A percentile compares a stretch with the other conserved stretches of the same genome.
These are phyloP conservation scores for Drosophila lini DNA, from an alignment of 1,140 invertebrate genomes.

Conservation along the genomic window DNA sequence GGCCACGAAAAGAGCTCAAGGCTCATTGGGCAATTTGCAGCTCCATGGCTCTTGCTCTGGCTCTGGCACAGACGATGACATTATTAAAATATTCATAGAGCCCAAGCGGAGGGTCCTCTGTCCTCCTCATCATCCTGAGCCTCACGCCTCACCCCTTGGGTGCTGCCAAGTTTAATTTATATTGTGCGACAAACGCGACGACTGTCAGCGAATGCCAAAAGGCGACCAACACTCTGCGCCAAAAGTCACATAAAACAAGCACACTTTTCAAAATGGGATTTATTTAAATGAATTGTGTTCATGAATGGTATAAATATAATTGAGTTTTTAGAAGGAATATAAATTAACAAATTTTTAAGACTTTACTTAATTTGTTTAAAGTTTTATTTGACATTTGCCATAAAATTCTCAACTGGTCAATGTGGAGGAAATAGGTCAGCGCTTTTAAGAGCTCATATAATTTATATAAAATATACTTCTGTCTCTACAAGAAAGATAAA, in stretches of 20 bases:
- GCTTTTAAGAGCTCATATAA: too few relatives aligned
- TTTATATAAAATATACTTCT: neutral
- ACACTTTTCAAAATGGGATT: constrained; percentile 9
- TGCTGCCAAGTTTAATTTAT: constrained; percentile 72
- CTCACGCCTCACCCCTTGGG: neutral
- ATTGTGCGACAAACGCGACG: constrained; percentile 71
- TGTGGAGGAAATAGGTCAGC: too few relatives aligned
- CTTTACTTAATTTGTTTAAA: neutral
- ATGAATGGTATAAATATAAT: neutral
- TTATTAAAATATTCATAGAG: constrained; percentile 79
- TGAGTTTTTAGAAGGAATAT: neutral
- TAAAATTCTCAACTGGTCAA: neutral
- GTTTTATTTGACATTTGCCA: neutral
- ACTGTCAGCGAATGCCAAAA: constrained; percentile 55
- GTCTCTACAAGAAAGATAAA: too few relatives aligned
- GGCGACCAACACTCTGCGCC: constrained; percentile 58
- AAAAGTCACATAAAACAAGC: constrained; percentile 40
- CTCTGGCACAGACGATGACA: constrained; percentile 37
- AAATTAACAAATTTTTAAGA: neutral
- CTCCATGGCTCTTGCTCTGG: neutral
- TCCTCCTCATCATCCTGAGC: neutral
- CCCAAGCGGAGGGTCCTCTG: constrained; percentile 20
- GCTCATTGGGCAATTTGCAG: constrained; percentile 65
- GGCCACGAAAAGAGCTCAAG: constrained; percentile 63
- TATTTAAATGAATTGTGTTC: neutral